Evolutionary conservation across 2,113 vertebrate genomes (phyloP), one percentile per base, ranked within the genome.

Genomic region (Pelecanus crispus): DNA sequence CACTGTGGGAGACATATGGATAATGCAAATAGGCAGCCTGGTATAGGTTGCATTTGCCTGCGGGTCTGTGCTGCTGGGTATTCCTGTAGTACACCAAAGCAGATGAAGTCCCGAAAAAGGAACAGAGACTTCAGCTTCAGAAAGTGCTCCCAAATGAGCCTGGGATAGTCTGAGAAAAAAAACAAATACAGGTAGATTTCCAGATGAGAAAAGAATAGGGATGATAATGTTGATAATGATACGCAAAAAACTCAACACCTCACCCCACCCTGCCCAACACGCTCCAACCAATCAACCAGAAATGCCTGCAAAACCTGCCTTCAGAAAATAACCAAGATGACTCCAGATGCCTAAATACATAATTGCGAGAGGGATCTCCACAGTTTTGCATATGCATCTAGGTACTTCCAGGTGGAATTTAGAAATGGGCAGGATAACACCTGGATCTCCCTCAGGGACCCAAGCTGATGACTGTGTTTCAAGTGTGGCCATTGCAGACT

Each of bases 1-100:
- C 26, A 2, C 15, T 28, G 3, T 36, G 22, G 18, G 34, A 49
- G 11, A 32, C 5, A 2, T 2, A 19, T 3, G 42, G 67, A 9
- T 42, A 42, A 14, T 28, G 21, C 2, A 13, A 44, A 14, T 2
- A 15, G 7, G 24, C 15, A 58, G 10, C n/a, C 10, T 29, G 10
- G 6, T 10, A 4, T 7, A 26, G n/a, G 32, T 12, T 52, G 34
- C 0, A 0, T 45, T 75, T 75, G 18, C 47, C 36, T 22, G 5
- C 5, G 34, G 13, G 24, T 74, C 11, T 66, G 32, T 78, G 13
- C 34, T 74, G 34, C 17, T 66, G 65, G 31, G 4, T 49, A 7
- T 59, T 59, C 40, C 32, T 50, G 32, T n/a, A 20, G 7, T 22
- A 11, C 11, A 17, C 11, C 13, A 19, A 11, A 42, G 17, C 0